phyloP scores from a whole-genome alignment of 2,888 invertebrate species.

The Meandrusa payeni region DNA sequence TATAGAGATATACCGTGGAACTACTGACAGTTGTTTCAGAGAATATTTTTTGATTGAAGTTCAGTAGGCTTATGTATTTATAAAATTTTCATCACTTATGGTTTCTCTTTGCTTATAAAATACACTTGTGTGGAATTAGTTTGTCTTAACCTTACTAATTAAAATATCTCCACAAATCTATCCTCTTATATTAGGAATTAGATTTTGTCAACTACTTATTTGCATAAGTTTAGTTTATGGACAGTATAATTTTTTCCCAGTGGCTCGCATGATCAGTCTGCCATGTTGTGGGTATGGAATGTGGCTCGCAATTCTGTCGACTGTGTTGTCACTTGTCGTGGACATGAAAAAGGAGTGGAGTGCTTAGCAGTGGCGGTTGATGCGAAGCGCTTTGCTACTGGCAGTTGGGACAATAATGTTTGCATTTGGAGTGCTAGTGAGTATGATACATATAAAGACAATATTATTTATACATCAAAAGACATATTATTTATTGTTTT shows the following conservation, averaged over 20 bases:
- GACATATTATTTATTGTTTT: slow-evolving; percentile 4
- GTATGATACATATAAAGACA: too few relatives aligned
- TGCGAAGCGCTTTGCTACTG: slow-evolving; percentile 85
- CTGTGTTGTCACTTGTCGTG: slow-evolving; percentile 90
- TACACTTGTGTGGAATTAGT: too few relatives aligned
- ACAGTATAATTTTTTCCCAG: slow-evolving; percentile 68
- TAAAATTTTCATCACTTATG: neutral
- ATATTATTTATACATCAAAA: too few relatives aligned
- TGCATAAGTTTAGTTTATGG: too few relatives aligned
- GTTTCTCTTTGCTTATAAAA: neutral
- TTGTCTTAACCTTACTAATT: too few relatives aligned
- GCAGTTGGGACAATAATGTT: slow-evolving; percentile 95
- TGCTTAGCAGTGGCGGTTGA: slow-evolving; percentile 89
- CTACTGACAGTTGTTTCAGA: too few relatives aligned
- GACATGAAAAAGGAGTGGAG: slow-evolving; percentile 96
- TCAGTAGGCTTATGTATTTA: too few relatives aligned
- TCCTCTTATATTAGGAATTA: too few relatives aligned
- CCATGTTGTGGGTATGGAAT: slow-evolving; percentile 94
- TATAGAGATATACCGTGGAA: too few relatives aligned
- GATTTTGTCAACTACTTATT: too few relatives aligned
- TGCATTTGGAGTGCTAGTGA: slow-evolving; percentile 94
- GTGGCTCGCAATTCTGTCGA: slow-evolving; percentile 86
- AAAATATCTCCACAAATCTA: too few relatives aligned
- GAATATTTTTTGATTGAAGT: too few relatives aligned
- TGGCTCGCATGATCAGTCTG: slow-evolving; percentile 95